Base-by-base conservation (phyloP, 2,888 invertebrate genomes). In the Pheosia tremula region DNA sequence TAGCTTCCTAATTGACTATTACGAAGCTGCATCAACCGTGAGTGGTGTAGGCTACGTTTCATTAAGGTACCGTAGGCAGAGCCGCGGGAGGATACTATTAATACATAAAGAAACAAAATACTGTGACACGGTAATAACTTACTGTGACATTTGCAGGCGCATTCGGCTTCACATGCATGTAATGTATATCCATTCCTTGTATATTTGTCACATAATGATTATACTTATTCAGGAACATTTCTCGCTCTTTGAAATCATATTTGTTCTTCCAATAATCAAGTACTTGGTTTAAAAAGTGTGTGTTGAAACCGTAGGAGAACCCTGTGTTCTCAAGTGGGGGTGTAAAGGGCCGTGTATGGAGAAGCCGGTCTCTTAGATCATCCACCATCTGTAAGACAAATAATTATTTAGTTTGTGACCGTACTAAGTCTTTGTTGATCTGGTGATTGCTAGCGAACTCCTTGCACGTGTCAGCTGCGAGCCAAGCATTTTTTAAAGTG, bases 271-370 rank as follows among this genome's bases (percentile, higher is more conserved):
- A 99, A 84, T 97, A 97, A 55, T 96, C 94, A 0, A 97, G 84
- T 7, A 98, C 91, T 69, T 94, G 94, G 10, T 94, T 90, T 5
- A 98, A 85, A 67, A 95, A 95, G 50, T 95, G 93, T 0, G 96
- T 89, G 79, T 97, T 97, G 82, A 98, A 96, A 3, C 98, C 98
- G 79, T 98, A 98, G 63, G 96, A 94, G 86, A 97, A 98, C 6
- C 95, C 95, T 0, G 93, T 87, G 57, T 94, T 95, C 84, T 97
- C 96, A 56, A 97, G 80, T 0, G 97, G 96, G 10, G 91, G 90
- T 0, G 89, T 84, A 4, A 95, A 89, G 0, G 83, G 82, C 7
- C 88, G 84, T 0, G 91, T 83, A 56, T 91, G 93, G 1, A 94
- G 85, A 0, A 97, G 87, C 7, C 96, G 90, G 13, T 90, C 85